Base-by-base conservation (phyloP, 2,797 vertebrate genomes). In the Orestias chungarensis region DNA sequence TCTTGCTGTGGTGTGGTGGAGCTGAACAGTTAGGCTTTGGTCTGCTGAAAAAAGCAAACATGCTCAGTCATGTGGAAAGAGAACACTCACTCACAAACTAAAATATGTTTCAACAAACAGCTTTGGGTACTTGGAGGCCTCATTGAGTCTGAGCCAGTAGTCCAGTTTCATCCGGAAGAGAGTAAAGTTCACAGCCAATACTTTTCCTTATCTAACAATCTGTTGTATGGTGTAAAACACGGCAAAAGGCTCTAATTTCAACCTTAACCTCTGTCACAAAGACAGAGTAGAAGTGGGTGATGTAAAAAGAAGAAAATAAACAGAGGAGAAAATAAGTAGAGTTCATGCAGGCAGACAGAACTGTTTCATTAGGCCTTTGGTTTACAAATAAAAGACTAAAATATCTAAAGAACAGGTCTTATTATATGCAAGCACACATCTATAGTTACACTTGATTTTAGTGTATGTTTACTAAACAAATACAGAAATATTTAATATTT, bases 21-120 rank as follows among this genome's bases (percentile, higher is more conserved):
- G 71, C 59, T 27, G 59, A 78, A 74, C 70, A 59, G 73, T 75
- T 65, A 46, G 81, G 74, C 46, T 25, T 69, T 2, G n/a, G 70
- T 74, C 77, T 44, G 46, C 47, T 75, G 64, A 74, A 82, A 75
- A 83, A 75, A 73, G 75, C 66, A 79, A 82, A 84, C 20, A 12
- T 74, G 47, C 61, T 74, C 74, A 78, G 62, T 78, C 57, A 47
- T 73, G 57, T 67, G 35, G 61, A 79, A 66, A 70, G 52, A 65
- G 14, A 25, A n/a, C 66, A 3, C 67, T 46, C 23, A 43, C 64
- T 14, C 46, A 42, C 47, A 57, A 42, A 62, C 61, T 55, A 64
- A 64, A 42, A 65, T 57, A 74, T 33, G 23, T 42, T 38, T 38
- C 20, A 66, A 57, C 61, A 40, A 78, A 46, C 62, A 76, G 73